Evolutionary conservation across 2,113 vertebrate genomes (phyloP), one percentile per base, ranked within the genome.

Genomic region (Nematolebias whitei): DNA sequence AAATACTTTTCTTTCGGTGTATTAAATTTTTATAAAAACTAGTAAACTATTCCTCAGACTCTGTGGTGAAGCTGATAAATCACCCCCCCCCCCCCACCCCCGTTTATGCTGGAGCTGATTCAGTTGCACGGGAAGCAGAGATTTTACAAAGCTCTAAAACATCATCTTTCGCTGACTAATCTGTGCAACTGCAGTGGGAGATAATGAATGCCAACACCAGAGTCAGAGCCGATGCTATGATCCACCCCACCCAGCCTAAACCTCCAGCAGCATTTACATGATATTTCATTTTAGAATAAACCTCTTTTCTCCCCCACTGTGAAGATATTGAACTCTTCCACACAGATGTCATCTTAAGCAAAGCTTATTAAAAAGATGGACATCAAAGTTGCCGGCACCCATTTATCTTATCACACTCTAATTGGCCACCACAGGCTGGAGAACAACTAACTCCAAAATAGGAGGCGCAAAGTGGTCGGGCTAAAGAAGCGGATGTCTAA

Each of bases 301-400:
- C 86, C 89, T 87, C 86, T 89, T 90, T 90, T 85, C 84, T 89
- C 80, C 78, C 88, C 90, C 85, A 84, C 88, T 90, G 86, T 74
- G 88, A 85, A 80, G 77, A 91, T 89, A 90, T 89, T 90, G 85
- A 91, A 90, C 90, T 88, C 90, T 88, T 92, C 89, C 89, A 86
- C 88, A 89, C 87, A 85, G 87, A 91, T 88, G 88, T 89, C 92
- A 87, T 91, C 91, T 92, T 91, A 92, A 90, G 82, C 87, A 90
- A 92, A 92, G 92, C 91, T 90, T 92, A 92, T 93, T 92, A 92
- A 89, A 91, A 91, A 92, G 88, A 91, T 82, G 88, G 90, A 92
- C 90, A 91, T 88, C 87, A 89, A 89, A 90, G 86, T 88, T 77
- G 85, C 26, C 74, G 75, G 67, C 61, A 69, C 81, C 85, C 89